Evolutionary conservation across 1,140 invertebrate genomes (phyloP).

Genomic region (Brachionus paranguensis): DNA sequence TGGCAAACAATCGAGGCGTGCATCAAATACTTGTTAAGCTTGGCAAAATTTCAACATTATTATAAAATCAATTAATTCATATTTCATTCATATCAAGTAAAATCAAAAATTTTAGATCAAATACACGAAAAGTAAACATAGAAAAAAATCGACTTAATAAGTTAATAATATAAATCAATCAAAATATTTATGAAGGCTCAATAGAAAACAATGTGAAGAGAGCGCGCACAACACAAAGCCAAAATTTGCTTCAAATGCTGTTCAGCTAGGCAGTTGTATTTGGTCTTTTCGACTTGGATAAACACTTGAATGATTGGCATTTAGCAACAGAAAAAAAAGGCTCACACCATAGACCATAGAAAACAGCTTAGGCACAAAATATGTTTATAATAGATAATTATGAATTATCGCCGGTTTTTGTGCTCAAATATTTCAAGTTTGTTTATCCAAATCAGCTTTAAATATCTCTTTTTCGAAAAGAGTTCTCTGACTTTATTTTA

Average conservation of each 20-base stretch:
- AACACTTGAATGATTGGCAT: background rate
- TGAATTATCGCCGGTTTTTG: background rate
- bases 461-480: background rate
- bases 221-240: background rate
- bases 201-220: background rate
- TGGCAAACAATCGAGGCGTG: background rate
- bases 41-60: background rate
- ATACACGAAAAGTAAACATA: slow-evolving; percentile 20
- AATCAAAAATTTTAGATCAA: slow-evolving; percentile 15
- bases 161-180: slow-evolving; percentile 31
- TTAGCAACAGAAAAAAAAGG: background rate
- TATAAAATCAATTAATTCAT: slow-evolving; percentile 22
- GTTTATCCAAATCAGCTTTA: background rate
- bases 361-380: background rate
- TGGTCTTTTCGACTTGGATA: background rate
- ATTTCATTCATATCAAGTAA: slow-evolving; percentile 2
- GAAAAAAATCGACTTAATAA: background rate
- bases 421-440: slow-evolving; percentile 3
- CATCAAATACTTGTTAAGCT: background rate
- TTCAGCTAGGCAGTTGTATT: background rate
- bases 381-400: slow-evolving; percentile 17
- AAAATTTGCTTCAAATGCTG: background rate
- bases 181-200: slow-evolving; percentile 4
- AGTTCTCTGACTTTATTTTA: background rate
- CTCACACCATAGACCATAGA: background rate